Base-by-base conservation (phyloP, 2,797 vertebrate genomes). In the Simalia tracyae region DNA sequence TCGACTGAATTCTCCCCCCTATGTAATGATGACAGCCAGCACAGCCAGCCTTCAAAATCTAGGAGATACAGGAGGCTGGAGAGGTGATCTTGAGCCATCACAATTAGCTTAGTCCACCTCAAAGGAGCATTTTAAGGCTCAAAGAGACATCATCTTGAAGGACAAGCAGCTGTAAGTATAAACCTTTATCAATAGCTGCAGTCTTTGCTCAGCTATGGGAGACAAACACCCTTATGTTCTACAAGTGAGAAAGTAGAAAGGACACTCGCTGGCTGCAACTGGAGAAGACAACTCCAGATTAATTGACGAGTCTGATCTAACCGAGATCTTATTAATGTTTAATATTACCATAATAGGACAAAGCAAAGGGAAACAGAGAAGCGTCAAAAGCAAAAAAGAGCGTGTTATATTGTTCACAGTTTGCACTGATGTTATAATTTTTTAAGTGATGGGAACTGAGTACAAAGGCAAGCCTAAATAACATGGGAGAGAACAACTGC, bases 401-500 rank as follows among this genome's bases (percentile, higher is more conserved):
- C 11, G 14, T 7, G 2, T 68, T 31, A 31, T 31, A 68, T 17
- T 2, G n/a, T 15, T n/a, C 28, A 22, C 4, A 4, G 36, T 19
- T 91, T 28, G 59, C 2, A 19, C 9, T 7, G 50, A 22, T 24
- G 0, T 11, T 56, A 50, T 63, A 0, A 8, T 54, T 11, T n/a
- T 36, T 36, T 22, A 86, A 93, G 89, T 5, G 92, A 90, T 1
- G 10, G 8, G 76, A 10, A 24, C 19, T 54, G 28, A 24, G 61
- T n/a, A 91, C 89, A 93, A 88, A 88, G 60, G 64, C n/a, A 7
- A n/a, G 26, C 1, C 86, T 26, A 61, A 57, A 63, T 0, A 0
- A 87, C 31, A 90, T 14, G 72, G 84, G 22, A 63, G 66, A 89
- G 90, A 68, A 88, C 22, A 92, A 1, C 42, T 93, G 89, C 92